Evolutionary conservation across 2,888 invertebrate genomes (phyloP).

Genomic region (Drosophila rellima): DNA sequence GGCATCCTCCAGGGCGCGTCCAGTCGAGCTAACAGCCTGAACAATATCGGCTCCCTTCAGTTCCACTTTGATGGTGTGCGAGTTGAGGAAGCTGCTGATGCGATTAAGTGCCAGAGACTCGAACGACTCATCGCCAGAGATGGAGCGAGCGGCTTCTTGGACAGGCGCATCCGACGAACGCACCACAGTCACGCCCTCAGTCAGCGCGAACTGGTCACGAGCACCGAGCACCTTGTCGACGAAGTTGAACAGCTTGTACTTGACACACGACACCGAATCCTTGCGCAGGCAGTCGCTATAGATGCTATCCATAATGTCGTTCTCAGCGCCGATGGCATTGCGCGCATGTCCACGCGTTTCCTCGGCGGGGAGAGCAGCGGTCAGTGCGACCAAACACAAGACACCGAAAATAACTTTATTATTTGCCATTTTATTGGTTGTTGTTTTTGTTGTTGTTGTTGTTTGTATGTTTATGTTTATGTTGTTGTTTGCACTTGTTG

Average conservation of each 20-base stretch:
- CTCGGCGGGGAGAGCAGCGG: constrained; percentile 90
- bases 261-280: constrained; percentile 93
- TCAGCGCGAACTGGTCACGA: constrained; percentile 92
- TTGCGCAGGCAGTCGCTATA: constrained; percentile 92
- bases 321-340: constrained; percentile 89
- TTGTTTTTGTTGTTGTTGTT: constrained; percentile 35
- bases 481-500: constrained; percentile 42
- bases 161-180: constrained; percentile 91
- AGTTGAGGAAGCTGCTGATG: constrained; percentile 91
- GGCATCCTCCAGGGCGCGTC: constrained; percentile 92
- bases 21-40: constrained; percentile 92
- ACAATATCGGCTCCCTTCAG: constrained; percentile 94
- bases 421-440: constrained; percentile 84
- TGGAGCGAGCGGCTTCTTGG: constrained; percentile 92
- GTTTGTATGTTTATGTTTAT: constrained; percentile 14
- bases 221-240: constrained; percentile 94
- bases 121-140: constrained; percentile 89
- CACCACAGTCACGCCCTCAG: constrained; percentile 94
- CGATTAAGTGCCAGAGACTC: constrained; percentile 89
- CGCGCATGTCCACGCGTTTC: constrained; percentile 88
- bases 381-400: constrained; percentile 87
- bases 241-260: constrained; percentile 94
- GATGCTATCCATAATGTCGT: constrained; percentile 92
- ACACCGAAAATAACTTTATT: constrained; percentile 86
- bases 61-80: constrained; percentile 93